Base-by-base conservation (phyloP, 2,113 vertebrate genomes). In the Eidolon helvum region DNA sequence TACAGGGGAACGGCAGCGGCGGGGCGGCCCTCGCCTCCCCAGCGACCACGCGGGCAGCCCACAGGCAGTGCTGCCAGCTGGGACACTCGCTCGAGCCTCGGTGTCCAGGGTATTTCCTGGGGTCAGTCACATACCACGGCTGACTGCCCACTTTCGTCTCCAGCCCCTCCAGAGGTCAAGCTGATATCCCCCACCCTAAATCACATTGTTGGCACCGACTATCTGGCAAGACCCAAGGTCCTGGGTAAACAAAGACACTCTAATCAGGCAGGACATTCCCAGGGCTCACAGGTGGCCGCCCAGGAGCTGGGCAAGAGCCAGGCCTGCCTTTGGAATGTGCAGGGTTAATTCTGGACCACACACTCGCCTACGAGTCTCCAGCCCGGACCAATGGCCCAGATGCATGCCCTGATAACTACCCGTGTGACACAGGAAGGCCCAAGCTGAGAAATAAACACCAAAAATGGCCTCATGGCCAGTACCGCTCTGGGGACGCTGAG, bases 21-120 rank as follows among this genome's bases (percentile, higher is more conserved):
- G 28, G 53, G n/a, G 19, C 9, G 16, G 15, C 33, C 53, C 45
- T 48, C 48, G 18, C 12, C 57, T 63, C 45, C 24, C 61, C 45
- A 45, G 79, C 15, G 35, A 10, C 22, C 24, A 59, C 5, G 24
- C 16, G 57, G 24, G 24, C n/a, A 5, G 11, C 3, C 0, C 15
- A 7, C 68, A 18, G 33, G 4, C 10, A 24, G 43, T 35, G 43
- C 43, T 14, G 10, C 40, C 78, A 33, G 11, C 11, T n/a, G 4
- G 50, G 69, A 22, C 0, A 0, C 85, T 63, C 1, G 0, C 43
- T 35, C 2, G 11, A 35, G 10, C 40, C 48, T 10, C 50, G 45
- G 45, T 26, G 18, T 38, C 55, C 38, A 48, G 59, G 59, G 48
- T 59, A 1, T 59, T 83, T 38, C 33, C 1, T 35, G 10, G 43